Conservation (phyloP, 2,888 invertebrate species). For the Scaptomyza cyrtandrae region DNA sequence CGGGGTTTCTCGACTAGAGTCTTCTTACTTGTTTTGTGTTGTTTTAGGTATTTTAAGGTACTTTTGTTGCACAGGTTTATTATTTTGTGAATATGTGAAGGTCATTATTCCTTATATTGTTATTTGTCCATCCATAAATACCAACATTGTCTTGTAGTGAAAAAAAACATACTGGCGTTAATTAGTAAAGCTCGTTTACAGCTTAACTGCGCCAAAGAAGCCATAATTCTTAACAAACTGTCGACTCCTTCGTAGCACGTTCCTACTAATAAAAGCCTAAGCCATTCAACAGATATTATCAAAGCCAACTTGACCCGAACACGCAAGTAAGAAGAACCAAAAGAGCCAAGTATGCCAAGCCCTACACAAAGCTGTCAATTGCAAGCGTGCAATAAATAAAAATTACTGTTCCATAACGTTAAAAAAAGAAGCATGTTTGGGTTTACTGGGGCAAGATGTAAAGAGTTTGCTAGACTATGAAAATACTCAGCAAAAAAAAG, state of each 20-base stretch:
- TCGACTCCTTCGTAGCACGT: constrained; percentile 32
- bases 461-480: background rate
- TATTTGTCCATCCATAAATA: background rate
- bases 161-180: constrained; percentile 28
- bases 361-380: constrained; percentile 69
- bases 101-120: background rate
- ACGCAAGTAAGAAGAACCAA: constrained; percentile 1
- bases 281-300: constrained; percentile 57
- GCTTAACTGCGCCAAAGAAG: constrained; percentile 19
- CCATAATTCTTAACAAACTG: constrained; percentile 20
- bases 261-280: constrained; percentile 41
- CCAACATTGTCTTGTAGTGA: constrained; percentile 16
- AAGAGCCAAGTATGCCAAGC: constrained; percentile 25
- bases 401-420: constrained; percentile 70
- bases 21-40: no score
- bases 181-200: constrained; percentile 43
- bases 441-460: background rate
- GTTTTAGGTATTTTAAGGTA: background rate
- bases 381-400: constrained; percentile 69
- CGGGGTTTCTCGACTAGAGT: no score
- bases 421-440: constrained; percentile 23
- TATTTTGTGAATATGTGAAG: background rate
- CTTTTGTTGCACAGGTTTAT: background rate
- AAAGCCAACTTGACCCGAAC: constrained; percentile 32
- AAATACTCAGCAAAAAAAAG: constrained; percentile 8